Evolutionary conservation across 2,888 invertebrate genomes (phyloP).

Genomic region (Coecobrya sp.): DNA sequence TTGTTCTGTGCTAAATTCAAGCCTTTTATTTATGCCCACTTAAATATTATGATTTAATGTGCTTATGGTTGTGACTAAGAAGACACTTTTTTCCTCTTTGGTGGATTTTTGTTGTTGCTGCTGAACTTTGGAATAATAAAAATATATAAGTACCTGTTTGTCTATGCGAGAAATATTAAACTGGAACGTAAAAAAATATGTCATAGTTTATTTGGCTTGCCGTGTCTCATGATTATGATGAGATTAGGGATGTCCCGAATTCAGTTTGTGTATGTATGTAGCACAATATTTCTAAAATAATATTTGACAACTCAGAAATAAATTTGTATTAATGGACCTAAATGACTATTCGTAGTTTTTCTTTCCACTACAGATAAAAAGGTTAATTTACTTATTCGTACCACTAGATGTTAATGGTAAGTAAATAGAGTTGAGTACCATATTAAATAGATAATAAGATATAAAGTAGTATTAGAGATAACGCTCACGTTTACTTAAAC

Average conservation of each 20-base stretch:
- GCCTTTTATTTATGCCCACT: background rate
- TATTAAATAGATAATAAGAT: background rate
- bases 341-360: background rate
- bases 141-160: background rate
- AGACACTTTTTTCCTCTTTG: background rate
- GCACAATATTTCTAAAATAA: background rate
- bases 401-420: constrained; percentile 1
- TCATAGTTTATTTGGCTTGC: background rate
- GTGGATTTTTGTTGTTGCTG: too few relatives aligned
- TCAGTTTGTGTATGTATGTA: too few relatives aligned
- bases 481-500: constrained; percentile 54
- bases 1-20: background rate
- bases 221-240: background rate
- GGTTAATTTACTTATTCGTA: background rate
- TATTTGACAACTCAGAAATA: background rate
- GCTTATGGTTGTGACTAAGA: too few relatives aligned
- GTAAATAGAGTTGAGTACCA: background rate
- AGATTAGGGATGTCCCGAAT: background rate
- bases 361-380: background rate
- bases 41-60: too few relatives aligned
- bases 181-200: background rate
- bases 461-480: background rate
- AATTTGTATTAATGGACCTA: background rate
- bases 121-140: background rate
- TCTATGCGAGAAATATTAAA: too few relatives aligned